A percentile compares a stretch with the other conserved stretches of the same genome.
These are phyloP conservation scores for Harpagifer antarcticus DNA, from an alignment of 2,797 vertebrate species.

Conservation along the genomic window DNA sequence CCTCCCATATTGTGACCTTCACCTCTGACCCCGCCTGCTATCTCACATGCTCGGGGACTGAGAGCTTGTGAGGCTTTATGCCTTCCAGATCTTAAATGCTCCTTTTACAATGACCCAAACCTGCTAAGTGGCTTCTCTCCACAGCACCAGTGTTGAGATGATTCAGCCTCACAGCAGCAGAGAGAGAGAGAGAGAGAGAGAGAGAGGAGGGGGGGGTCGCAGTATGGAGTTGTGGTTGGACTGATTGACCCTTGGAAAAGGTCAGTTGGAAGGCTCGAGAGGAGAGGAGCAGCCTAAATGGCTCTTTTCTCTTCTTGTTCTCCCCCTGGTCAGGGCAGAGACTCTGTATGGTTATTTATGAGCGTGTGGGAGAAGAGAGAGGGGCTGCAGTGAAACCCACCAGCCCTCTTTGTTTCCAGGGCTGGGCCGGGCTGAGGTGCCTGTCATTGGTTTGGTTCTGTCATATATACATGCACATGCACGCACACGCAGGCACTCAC, in stretches of 20 bases:
- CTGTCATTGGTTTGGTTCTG: constrained; percentile 73
- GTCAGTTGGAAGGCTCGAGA: constrained; percentile 81
- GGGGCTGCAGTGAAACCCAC: constrained; percentile 70
- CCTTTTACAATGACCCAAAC: constrained; percentile 66
- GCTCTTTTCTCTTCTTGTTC: constrained; percentile 74
- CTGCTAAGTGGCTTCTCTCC: constrained; percentile 74
- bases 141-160: constrained; percentile 55
- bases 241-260: constrained; percentile 80
- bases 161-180: constrained; percentile 67
- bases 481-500: constrained; percentile 48
- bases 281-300: constrained; percentile 78
- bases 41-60: constrained; percentile 72
- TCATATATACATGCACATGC: constrained; percentile 70
- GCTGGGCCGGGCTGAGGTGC: constrained; percentile 65
- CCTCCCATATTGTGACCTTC: constrained; percentile 82
- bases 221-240: constrained; percentile 59
- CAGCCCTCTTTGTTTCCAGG: constrained; percentile 68
- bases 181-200: constrained; percentile 29
- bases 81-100: constrained; percentile 65
- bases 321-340: constrained; percentile 67
- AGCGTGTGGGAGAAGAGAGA: constrained; percentile 78
- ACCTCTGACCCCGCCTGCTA: constrained; percentile 77
- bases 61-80: constrained; percentile 65
- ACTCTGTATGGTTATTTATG: constrained; percentile 82
- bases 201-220: constrained; percentile 12